Conservation (phyloP, 2,888 invertebrate species). For the Tholera decimalis region DNA sequence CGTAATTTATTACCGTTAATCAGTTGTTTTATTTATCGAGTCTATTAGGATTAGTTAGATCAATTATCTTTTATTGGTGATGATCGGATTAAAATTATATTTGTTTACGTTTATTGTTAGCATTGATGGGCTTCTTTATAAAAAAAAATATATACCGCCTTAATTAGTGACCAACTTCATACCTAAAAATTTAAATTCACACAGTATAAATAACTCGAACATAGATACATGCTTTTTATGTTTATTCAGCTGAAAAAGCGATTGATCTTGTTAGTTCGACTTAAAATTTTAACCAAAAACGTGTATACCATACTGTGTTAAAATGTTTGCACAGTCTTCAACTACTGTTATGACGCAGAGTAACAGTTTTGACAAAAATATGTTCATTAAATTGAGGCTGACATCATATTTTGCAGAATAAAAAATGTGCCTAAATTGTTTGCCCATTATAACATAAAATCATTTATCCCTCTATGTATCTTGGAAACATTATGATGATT, state of each 20-base stretch:
- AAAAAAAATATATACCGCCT: neutral
- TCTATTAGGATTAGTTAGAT: slow-evolving; percentile 8
- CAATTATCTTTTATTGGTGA: slow-evolving; percentile 11
- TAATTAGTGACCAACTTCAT: neutral
- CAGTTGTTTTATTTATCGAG: slow-evolving; percentile 14
- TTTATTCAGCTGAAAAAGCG: slow-evolving; percentile 4
- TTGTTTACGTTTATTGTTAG: neutral
- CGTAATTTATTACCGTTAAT: slow-evolving; percentile 42
- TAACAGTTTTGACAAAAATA: neutral
- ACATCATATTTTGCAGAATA: neutral
- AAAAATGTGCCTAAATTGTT: neutral
- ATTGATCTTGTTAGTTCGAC: neutral
- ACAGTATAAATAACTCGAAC: slow-evolving; percentile 9
- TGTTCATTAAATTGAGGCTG: neutral
- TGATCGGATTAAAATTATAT: neutral
- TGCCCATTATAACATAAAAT: neutral
- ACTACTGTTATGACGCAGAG: neutral
- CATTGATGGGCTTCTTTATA: neutral
- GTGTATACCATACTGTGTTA: neutral
- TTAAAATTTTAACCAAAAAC: slow-evolving; percentile 1
- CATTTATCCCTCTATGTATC: neutral
- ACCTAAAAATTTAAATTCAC: neutral
- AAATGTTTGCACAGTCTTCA: neutral
- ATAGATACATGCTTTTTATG: too few relatives aligned
- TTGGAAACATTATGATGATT: too few relatives aligned